Conservation (phyloP, 1,140 invertebrate genomes). For the Hyles vespertilio region DNA sequence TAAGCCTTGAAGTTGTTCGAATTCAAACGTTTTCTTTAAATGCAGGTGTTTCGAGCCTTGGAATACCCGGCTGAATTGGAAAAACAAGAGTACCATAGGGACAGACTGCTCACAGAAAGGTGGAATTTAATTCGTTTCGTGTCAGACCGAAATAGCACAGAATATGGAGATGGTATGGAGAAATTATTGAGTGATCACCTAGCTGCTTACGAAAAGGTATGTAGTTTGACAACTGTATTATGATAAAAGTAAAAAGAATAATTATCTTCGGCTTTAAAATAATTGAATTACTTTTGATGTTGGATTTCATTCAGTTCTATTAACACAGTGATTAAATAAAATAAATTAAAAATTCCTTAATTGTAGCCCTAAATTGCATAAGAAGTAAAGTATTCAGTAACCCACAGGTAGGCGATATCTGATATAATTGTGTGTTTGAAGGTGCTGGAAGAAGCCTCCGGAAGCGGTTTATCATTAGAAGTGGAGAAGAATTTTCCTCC, state of each 20-base stretch:
- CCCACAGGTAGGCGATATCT: background rate
- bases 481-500: conserved; percentile 75
- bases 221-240: too few species aligned
- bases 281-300: too few species aligned
- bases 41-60: conserved; percentile 83
- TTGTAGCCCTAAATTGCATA: too few species aligned
- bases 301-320: too few species aligned
- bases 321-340: too few species aligned
- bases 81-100: conserved; percentile 76
- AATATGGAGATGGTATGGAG: conserved; percentile 72
- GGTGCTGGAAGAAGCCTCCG: conserved; percentile 79
- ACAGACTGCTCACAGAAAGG: conserved; percentile 49
- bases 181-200: conserved; percentile 77
- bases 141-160: conserved; percentile 75
- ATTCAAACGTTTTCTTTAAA: conserved; percentile 9
- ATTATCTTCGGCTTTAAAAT: too few species aligned
- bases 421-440: conserved; percentile 29
- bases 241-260: too few species aligned
- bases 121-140: conserved; percentile 61
- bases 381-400: too few species aligned
- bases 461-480: conserved; percentile 77
- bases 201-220: conserved; percentile 78
- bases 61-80: conserved; percentile 84
- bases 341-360: too few species aligned
- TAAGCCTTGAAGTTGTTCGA: too few species aligned